Base-by-base conservation (phyloP, 2,888 invertebrate species). In the Ceraclea dissimilis region DNA sequence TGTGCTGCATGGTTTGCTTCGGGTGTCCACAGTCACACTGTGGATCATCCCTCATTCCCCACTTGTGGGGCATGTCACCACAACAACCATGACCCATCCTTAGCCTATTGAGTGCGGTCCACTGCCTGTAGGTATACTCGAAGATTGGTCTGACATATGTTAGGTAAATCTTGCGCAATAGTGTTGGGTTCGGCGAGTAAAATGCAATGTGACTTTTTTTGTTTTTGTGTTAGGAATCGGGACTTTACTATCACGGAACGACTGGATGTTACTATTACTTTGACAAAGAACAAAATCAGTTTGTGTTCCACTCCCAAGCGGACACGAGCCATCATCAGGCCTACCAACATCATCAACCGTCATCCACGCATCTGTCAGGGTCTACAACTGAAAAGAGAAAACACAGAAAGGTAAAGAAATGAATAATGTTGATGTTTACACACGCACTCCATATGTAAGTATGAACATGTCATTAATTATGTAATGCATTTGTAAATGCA, bases 161-260 rank as follows among this genome's bases (percentile, higher is more conserved):
- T n/a, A n/a, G n/a, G n/a, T n/a, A n/a, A n/a, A n/a, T n/a, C n/a
- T n/a, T n/a, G n/a, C n/a, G n/a, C n/a, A n/a, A n/a, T n/a, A n/a
- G n/a, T n/a, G n/a, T n/a, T n/a, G n/a, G n/a, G n/a, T n/a, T n/a
- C n/a, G n/a, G n/a, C n/a, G n/a, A n/a, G n/a, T n/a, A n/a, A n/a
- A n/a, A n/a, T n/a, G n/a, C n/a, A n/a, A n/a, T n/a, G n/a, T n/a
- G n/a, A n/a, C n/a, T n/a, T n/a, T n/a, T n/a, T n/a, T n/a, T n/a
- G n/a, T n/a, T n/a, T n/a, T n/a, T n/a, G n/a, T n/a, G 73, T 44
- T 66, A 94, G 93, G 88, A 89, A 69, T 82, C 87, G 65, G 88
- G 90, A 1, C 75, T 95, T 22, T 94, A 93, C 69, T 96, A 94
- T 68, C 93, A 95, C 71, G 89, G 90, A 5, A 84, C 86, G 62